Base-by-base conservation (phyloP, 2,888 invertebrate species). In the Imbricaverruca yamaguchii region DNA sequence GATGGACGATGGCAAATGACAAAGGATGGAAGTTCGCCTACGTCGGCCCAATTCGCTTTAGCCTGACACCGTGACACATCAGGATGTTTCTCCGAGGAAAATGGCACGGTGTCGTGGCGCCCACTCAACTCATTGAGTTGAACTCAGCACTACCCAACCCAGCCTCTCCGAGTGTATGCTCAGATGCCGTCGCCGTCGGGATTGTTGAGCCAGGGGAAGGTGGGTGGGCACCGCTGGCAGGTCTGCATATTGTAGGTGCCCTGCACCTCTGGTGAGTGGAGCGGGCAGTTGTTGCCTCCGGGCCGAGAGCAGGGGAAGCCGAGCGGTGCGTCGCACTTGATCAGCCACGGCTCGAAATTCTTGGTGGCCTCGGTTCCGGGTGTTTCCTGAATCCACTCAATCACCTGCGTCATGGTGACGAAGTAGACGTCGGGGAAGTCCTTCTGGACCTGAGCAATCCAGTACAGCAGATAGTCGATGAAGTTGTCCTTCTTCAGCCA, bases 331-430 rank as follows among this genome's bases (percentile, higher is more conserved):
- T 91, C 90, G 86, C 96, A 96, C 91, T 94, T 95, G 88, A 96
- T 96, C 91, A 93, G 93, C 95, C 96, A 96, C 80, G 95, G 93
- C 87, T 96, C 95, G 88, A 96, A 96, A 90, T 92, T 94, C 90
- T 95, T 94, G 81, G 93, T 92, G 87, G 95, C 94, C 82, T 91
- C 90, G 84, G 93, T 87, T 18, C 95, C 94, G 83, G 94, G 90
- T 79, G 96, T 96, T 87, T 95, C 95, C 87, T 96, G 96, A 86
- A 96, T 94, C 96, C 96, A 96, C 87, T 96, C 96, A 85, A 96
- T 95, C 11, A 95, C 95, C 84, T 87, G 87, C n/a, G 96, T 96
- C 95, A 95, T 96, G 82, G 96, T 96, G n/a, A 94, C 94, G 87
- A 96, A 96, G 89, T 94, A 96, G 15, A 96, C 96, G 86, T 96